These are phyloP conservation scores for Frieseomelitta varia DNA, from an alignment of 1,140 invertebrate species.

Conservation along the genomic window DNA sequence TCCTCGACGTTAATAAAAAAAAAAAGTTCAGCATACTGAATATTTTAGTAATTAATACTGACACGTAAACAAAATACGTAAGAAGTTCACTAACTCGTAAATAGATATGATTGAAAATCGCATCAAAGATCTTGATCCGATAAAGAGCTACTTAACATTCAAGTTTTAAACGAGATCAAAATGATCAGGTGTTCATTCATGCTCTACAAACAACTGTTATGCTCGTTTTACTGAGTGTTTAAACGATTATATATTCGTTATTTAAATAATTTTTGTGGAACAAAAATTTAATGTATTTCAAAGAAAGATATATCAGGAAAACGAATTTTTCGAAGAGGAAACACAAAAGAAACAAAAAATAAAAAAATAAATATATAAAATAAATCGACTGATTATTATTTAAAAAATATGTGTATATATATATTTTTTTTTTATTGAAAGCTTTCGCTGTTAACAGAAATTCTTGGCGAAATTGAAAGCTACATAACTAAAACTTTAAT, in stretches of 20 bases:
- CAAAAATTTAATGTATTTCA: not conserved
- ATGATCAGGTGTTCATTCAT: not conserved
- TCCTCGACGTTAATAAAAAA: slow-evolving; percentile 3
- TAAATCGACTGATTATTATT: not conserved
- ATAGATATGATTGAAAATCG: not conserved
- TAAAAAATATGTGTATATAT: not conserved
- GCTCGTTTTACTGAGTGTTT: not conserved
- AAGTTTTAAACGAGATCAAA: not conserved
- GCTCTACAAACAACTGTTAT: not conserved
- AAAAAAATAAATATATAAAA: not conserved
- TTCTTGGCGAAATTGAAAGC: not conserved
- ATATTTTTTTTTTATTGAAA: slow-evolving; percentile 3
- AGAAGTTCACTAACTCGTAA: not conserved
- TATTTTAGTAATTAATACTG: not conserved
- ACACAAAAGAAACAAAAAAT: not conserved
- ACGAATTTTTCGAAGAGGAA: not conserved
- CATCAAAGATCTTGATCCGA: not conserved
- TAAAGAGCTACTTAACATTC: not conserved
- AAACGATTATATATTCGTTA: not conserved
- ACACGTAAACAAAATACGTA: not conserved
- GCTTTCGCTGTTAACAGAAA: not conserved
- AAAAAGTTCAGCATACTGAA: too few species aligned
- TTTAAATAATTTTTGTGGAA: not conserved
- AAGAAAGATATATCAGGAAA: not conserved
- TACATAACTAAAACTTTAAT: not conserved